These are phyloP conservation scores for Sardinella longiceps DNA, from an alignment of 2,797 vertebrate species.

Conservation along the genomic window DNA sequence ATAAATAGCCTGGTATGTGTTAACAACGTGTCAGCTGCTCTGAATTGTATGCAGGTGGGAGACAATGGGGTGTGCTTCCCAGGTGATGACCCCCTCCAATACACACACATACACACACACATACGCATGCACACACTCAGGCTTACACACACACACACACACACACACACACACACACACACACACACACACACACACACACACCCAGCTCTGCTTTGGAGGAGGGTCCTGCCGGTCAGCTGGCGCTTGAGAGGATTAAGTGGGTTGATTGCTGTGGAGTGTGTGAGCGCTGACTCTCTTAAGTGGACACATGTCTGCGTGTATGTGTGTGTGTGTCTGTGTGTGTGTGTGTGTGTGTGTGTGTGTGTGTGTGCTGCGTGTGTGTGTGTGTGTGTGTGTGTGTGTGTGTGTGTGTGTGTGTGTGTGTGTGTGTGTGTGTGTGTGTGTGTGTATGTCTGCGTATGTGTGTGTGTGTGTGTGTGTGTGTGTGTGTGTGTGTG, in stretches of 20 bases:
- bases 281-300: neutral
- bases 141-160: neutral
- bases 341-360: neutral
- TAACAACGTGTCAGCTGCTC: neutral
- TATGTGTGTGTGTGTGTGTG: too few relatives aligned
- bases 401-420: neutral
- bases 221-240: slow-evolving; percentile 8
- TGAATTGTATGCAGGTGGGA: neutral
- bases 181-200: slow-evolving; percentile 1
- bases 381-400: neutral
- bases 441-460: neutral
- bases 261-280: slow-evolving; percentile 16
- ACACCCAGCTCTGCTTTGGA: neutral
- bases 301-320: neutral
- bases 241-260: slow-evolving; percentile 10
- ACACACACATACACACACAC: neutral
- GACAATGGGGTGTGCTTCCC: neutral
- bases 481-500: neutral
- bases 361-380: neutral
- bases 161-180: slow-evolving; percentile 8
- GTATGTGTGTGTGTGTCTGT: neutral
- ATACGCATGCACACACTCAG: neutral
- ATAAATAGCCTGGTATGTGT: too few relatives aligned
- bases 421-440: neutral
- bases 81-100: neutral